Percentiles rank a stretch among this genome's conserved stretches.
Conservation (phyloP, 1,140 invertebrate genomes). For the Diorhabda elongata region DNA sequence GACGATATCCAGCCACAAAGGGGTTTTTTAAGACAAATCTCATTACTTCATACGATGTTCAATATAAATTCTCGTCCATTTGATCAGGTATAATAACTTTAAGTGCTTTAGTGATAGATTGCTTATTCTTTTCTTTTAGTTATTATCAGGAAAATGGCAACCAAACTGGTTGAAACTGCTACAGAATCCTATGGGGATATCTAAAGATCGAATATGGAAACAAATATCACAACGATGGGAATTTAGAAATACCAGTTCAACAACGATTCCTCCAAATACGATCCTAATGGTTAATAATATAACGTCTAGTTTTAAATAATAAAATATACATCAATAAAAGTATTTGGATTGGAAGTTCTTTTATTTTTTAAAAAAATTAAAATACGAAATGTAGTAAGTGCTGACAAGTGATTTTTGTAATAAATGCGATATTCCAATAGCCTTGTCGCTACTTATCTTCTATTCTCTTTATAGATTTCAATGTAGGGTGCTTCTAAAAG, state of each 20-base stretch:
- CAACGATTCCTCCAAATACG: constrained; percentile 23
- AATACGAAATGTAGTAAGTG: no score
- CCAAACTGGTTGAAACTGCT: constrained; percentile 55
- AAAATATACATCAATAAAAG: background rate
- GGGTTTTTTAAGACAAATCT: constrained; percentile 52
- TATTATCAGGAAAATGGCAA: constrained; percentile 41
- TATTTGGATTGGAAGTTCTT: no score
- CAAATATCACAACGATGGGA: constrained; percentile 53
- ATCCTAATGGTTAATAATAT: constrained; percentile 34
- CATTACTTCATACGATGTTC: constrained; percentile 69
- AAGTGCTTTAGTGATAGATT: constrained; percentile 11
- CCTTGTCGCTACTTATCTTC: no score
- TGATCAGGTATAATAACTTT: constrained; percentile 57
- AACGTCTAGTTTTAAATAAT: constrained; percentile 30
- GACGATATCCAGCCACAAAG: constrained; percentile 46
- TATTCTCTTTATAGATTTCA: no score
- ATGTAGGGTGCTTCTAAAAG: no score
- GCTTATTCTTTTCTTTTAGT: constrained; percentile 7
- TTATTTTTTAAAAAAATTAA: no score
- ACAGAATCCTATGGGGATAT: constrained; percentile 54
- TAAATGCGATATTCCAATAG: no score
- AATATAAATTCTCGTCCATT: constrained; percentile 66
- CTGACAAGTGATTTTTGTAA: no score
- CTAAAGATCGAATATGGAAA: constrained; percentile 51
- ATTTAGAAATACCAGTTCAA: constrained; percentile 40